Percentiles rank a stretch among this genome's conserved stretches.
Conservation (phyloP, 2,888 invertebrate species). For the Galeopsomyia nigrocyanea region DNA sequence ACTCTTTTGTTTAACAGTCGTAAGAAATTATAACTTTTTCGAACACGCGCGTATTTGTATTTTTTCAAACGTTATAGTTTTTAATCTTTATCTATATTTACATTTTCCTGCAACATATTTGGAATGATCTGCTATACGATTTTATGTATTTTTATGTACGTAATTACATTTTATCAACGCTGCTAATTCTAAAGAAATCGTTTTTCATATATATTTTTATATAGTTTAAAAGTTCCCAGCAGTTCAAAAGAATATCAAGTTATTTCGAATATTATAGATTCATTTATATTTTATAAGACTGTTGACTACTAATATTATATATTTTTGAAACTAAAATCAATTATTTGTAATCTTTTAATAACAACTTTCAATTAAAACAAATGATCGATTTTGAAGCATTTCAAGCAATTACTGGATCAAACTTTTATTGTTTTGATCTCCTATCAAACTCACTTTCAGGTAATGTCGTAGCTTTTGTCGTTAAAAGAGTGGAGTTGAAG, state of each 20-base stretch:
- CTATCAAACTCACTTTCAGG: slow-evolving; percentile 43
- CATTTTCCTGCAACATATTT: no score
- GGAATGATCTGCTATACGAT: no score
- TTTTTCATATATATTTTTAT: no score
- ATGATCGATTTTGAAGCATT: slow-evolving; percentile 12
- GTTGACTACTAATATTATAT: not conserved
- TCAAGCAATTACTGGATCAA: slow-evolving; percentile 40
- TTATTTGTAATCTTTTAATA: slow-evolving; percentile 1
- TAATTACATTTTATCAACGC: slow-evolving; percentile 1
- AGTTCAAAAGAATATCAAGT: no score
- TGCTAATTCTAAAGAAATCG: no score
- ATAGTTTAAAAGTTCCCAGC: no score
- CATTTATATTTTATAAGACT: slow-evolving; percentile 5
- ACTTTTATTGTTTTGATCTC: slow-evolving; percentile 37
- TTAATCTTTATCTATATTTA: not conserved
- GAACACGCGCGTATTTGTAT: not conserved
- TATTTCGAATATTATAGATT: no score
- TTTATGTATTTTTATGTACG: no score
- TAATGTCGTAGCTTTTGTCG: slow-evolving; percentile 44
- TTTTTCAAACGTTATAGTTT: slow-evolving; percentile 10
- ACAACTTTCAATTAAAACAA: not conserved
- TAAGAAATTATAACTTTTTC: slow-evolving; percentile 11
- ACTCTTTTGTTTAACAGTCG: not conserved
- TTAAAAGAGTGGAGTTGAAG: not conserved
- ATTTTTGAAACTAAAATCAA: slow-evolving; percentile 1